These are phyloP conservation scores for Aselliscus stoliczkanus DNA, from an alignment of 2,797 vertebrate genomes.

Conservation along the genomic window DNA sequence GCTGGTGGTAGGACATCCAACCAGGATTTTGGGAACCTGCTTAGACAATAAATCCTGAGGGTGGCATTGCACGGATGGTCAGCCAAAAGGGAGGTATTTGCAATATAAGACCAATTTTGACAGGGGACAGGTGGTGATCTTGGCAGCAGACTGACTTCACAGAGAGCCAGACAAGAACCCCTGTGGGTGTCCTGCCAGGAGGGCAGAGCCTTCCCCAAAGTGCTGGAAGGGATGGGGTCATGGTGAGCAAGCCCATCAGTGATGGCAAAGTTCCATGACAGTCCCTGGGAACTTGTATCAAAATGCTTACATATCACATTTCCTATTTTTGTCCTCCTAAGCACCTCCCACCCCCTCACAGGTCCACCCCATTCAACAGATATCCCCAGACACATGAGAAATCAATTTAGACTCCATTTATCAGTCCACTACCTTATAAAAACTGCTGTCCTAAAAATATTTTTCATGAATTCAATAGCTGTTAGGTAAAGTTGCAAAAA, in stretches of 20 bases:
- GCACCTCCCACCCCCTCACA: not conserved
- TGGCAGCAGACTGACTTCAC: slow-evolving; percentile 30
- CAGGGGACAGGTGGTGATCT: slow-evolving; percentile 47
- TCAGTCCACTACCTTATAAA: not conserved
- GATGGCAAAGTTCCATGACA: not conserved
- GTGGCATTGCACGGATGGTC: not conserved
- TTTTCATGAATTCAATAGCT: not conserved
- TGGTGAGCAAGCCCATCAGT: not conserved
- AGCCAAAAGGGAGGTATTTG: not conserved
- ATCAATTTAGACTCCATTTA: not conserved
- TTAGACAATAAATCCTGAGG: not conserved
- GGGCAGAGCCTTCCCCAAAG: slow-evolving; percentile 14
- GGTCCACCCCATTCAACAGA: not conserved
- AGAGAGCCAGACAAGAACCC: not conserved
- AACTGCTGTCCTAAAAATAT: not conserved
- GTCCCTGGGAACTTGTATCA: not conserved
- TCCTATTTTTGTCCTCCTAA: not conserved
- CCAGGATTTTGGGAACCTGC: not conserved
- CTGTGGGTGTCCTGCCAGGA: slow-evolving; percentile 4
- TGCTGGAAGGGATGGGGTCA: not conserved
- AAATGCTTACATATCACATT: not conserved
- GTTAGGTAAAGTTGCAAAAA: slow-evolving; percentile 24
- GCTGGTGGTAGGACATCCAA: not conserved
- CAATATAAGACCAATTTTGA: slow-evolving; percentile 42
- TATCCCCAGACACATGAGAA: not conserved